These are phyloP conservation scores for Rhinichthys osculus DNA, from an alignment of 2,797 vertebrate species.

Conservation along the genomic window DNA sequence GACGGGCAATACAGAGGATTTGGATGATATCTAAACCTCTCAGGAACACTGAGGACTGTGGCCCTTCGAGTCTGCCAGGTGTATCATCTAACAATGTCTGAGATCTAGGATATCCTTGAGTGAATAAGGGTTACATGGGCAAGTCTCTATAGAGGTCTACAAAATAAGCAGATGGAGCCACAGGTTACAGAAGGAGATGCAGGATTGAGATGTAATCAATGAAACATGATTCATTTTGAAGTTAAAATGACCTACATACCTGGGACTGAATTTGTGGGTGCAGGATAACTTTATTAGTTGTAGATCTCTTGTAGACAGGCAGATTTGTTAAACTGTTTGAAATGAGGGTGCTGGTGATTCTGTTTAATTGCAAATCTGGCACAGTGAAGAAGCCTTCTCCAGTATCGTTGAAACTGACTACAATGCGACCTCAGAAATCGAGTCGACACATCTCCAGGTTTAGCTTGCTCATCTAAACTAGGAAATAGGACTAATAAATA, in stretches of 20 bases:
- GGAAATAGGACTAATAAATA: neutral
- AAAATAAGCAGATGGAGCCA: neutral
- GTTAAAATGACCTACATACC: neutral
- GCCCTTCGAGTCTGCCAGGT: neutral
- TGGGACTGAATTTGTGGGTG: neutral
- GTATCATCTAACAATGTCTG: neutral
- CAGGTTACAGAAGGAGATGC: neutral
- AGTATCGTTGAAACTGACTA: neutral
- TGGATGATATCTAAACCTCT: neutral
- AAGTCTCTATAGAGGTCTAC: neutral
- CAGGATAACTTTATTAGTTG: neutral
- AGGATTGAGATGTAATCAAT: neutral
- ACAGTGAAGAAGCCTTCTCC: neutral
- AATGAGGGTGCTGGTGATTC: neutral
- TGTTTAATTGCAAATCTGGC: neutral
- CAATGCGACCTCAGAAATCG: neutral
- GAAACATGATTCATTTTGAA: neutral
- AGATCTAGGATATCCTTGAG: neutral
- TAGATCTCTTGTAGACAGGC: neutral
- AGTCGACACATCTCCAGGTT: neutral
- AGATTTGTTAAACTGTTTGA: neutral
- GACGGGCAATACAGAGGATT: fast-evolving
- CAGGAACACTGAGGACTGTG: neutral
- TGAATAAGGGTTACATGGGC: neutral
- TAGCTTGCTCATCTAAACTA: neutral